Conservation (phyloP, 2,113 vertebrate species). For the Erythrocercus mccallii region DNA sequence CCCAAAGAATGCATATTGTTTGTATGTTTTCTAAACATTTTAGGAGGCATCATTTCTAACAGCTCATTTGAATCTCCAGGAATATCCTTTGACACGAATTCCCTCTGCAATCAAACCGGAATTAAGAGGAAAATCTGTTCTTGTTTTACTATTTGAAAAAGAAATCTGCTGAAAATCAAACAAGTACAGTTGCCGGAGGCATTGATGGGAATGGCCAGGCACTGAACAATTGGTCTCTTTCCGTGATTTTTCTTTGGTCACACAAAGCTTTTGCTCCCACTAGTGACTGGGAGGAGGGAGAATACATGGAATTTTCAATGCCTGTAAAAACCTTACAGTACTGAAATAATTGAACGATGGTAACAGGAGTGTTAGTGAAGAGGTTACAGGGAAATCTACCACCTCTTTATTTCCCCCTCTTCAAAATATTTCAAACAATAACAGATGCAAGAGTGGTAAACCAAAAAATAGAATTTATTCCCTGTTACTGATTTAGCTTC, state of each 20-base stretch:
- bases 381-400: background rate
- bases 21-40: conserved; percentile 27
- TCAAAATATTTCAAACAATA: background rate
- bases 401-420: background rate
- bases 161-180: conserved; percentile 31
- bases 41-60: background rate
- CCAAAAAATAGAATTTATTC: background rate
- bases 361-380: background rate
- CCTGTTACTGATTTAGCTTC: background rate
- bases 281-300: background rate
- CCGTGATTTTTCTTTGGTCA: background rate
- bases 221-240: background rate
- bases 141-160: conserved; percentile 17
- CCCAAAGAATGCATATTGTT: conserved; percentile 24
- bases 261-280: background rate
- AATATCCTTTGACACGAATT: background rate
- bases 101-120: conserved; percentile 1
- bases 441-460: background rate
- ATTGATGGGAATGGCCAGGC: background rate
- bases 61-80: conserved; percentile 35
- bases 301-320: background rate
- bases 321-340: background rate
- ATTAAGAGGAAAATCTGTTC: conserved; percentile 40
- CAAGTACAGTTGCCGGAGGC: background rate
- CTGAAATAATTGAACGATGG: background rate